Percentiles rank a stretch among this genome's conserved stretches.
Evolutionary conservation across 2,888 invertebrate genomes (phyloP).

Genomic region (Margaritifera margaritifera): DNA sequence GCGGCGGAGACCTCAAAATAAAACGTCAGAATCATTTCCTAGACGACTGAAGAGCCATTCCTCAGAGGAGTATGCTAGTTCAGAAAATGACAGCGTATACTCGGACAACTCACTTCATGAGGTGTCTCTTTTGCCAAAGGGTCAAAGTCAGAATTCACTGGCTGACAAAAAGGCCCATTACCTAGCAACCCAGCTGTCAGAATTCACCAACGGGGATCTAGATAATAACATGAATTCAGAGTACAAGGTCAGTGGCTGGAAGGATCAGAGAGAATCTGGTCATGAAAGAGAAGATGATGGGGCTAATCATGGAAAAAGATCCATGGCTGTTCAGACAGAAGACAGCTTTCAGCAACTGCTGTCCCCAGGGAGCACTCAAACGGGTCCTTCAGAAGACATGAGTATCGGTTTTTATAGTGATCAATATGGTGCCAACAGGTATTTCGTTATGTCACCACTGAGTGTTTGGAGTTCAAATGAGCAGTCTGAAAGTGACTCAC

Average conservation of each 20-base stretch:
- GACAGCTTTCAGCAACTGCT: slow-evolving; percentile 6
- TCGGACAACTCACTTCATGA: slow-evolving; percentile 53
- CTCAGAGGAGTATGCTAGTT: slow-evolving; percentile 61
- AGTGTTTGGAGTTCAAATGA: slow-evolving; percentile 53
- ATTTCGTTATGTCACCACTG: slow-evolving; percentile 47
- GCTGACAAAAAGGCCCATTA: too few species aligned
- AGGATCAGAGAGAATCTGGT: too few species aligned
- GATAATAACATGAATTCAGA: too few species aligned
- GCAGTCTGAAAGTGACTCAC: slow-evolving; percentile 25
- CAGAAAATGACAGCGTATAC: slow-evolving; percentile 60
- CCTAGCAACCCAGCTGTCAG: too few species aligned
- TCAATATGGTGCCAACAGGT: slow-evolving; percentile 18
- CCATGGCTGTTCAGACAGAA: slow-evolving; percentile 34
- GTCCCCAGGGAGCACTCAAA: slow-evolving; percentile 15
- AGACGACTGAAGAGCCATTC: slow-evolving; percentile 39
- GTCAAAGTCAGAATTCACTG: too few species aligned
- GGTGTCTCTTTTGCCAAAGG: too few species aligned
- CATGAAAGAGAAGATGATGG: slow-evolving; percentile 13
- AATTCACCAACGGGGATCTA: too few species aligned
- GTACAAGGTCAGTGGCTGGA: too few species aligned
- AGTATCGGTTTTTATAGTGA: too few species aligned
- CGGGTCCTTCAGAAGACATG: slow-evolving; percentile 20
- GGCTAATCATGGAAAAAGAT: slow-evolving; percentile 23
- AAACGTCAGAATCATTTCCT: slow-evolving; percentile 22
- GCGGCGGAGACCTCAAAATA: slow-evolving; percentile 40